Base-by-base conservation (phyloP, 2,888 invertebrate genomes). In the Ernsta delagoae region DNA sequence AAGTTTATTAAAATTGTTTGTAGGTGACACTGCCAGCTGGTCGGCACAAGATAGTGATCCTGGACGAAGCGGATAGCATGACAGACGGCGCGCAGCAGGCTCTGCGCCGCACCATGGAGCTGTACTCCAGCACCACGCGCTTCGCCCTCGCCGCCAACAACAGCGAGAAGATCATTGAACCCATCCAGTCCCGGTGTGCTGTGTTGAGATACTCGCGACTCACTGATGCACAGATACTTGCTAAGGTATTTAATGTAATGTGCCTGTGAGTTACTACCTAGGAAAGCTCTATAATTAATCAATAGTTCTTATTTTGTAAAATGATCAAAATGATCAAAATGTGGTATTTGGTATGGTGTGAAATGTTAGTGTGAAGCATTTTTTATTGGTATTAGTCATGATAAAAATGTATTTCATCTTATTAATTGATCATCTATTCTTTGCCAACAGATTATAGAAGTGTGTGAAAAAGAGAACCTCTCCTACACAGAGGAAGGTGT, bases 61-160 rank as follows among this genome's bases (percentile, higher is more conserved):
- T 99, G 41, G 99, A 99, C 90, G 99, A 99, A 91, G 99, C 99
- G 0, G 99, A 99, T 92, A 98, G 99, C 85, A 99, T 99, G 99
- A 99, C 99, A 0, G 99, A 99, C 79, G 99, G 99, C 0, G 99
- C 99, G 0, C 99, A 99, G 87, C 99, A 99, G 87, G 99, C 99
- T 0, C 90, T 99, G 66, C 95, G 99, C 24, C 95, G 99, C 75
- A 99, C 99, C 0, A 99, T 99, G 99, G 99, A 99, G 92, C 95
- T 99, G 72, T 99, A 98, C 89, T 98, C 98, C 67, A 97, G 96
- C 83, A 99, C 99, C 0, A 99, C 99, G 0, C 94, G 99, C 72
- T 99, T 99, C 89, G 99, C 99, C 0, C 94, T 99, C 5, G 99
- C 99, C 16, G 99, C 99, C 83, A 99, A 99, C 89, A 98, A 98